Percentiles rank a stretch among this genome's conserved stretches.
These are phyloP conservation scores for Dryas iulia DNA, from an alignment of 1,140 invertebrate genomes.

Conservation along the genomic window DNA sequence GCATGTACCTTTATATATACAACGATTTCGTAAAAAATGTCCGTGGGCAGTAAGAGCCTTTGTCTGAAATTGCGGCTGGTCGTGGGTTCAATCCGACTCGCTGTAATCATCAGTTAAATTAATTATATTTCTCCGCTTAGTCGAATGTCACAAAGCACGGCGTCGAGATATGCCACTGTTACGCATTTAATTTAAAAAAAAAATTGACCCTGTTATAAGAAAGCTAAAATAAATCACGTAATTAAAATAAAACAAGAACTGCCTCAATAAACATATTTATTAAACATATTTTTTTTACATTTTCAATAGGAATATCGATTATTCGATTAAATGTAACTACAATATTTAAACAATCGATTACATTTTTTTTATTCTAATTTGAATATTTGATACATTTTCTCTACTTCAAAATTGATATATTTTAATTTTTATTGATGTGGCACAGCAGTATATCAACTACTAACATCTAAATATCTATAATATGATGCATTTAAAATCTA, in stretches of 20 bases:
- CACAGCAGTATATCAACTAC: conserved; percentile 50
- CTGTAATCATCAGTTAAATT: too few species aligned
- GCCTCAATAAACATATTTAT: conserved; percentile 26
- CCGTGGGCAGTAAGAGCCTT: too few species aligned
- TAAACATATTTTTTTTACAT: conserved; percentile 11
- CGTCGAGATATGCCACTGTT: too few species aligned
- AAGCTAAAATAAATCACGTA: too few species aligned
- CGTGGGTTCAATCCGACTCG: too few species aligned
- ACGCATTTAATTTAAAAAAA: too few species aligned
- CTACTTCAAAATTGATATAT: background rate
- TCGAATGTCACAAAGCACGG: too few species aligned
- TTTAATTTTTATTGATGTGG: conserved; percentile 53
- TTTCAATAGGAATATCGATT: conserved; percentile 3
- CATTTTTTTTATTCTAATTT: conserved; percentile 6
- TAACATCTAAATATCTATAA: background rate
- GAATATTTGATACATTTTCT: background rate
- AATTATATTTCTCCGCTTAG: too few species aligned
- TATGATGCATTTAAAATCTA: background rate
- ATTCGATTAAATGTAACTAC: background rate
- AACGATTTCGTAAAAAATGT: too few species aligned
- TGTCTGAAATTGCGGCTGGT: too few species aligned
- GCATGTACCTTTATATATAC: too few species aligned
- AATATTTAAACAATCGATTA: conserved; percentile 15
- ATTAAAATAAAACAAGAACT: background rate
- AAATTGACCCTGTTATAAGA: too few species aligned